Evolutionary conservation across 2,113 vertebrate species (phyloP).

Genomic region (Gasterosteus aculeatus): DNA sequence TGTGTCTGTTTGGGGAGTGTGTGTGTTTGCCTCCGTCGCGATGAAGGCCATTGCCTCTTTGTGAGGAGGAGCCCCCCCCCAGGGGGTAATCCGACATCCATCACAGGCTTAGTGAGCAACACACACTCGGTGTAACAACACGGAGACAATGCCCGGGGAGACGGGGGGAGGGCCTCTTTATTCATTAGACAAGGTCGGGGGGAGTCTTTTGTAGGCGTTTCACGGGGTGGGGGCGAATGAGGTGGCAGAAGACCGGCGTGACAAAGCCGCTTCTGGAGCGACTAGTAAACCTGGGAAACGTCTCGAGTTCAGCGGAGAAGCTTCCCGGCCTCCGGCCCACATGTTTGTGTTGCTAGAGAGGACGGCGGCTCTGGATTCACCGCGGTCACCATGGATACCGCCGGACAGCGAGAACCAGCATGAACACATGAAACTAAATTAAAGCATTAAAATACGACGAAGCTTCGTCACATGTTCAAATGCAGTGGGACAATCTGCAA

Average conservation of each 20-base stretch:
- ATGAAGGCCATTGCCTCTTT: constrained; percentile 53
- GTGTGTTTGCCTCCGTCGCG: constrained; percentile 34
- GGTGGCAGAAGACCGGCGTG: constrained; percentile 50
- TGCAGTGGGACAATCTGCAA: too few relatives aligned
- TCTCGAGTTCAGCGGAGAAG: not conserved
- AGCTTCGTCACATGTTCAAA: too few relatives aligned
- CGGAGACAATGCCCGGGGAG: constrained; percentile 71
- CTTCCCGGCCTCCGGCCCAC: not conserved
- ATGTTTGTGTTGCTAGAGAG: not conserved
- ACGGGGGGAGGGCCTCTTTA: constrained; percentile 70
- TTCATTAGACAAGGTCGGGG: constrained; percentile 57
- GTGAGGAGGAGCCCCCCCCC: constrained; percentile 55
- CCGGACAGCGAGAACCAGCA: not conserved
- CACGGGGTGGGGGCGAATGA: constrained; percentile 43
- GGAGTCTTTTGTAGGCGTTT: constrained; percentile 68
- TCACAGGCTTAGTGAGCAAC: constrained; percentile 73
- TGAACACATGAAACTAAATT: too few relatives aligned
- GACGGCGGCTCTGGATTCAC: not conserved
- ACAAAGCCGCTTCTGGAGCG: constrained; percentile 58
- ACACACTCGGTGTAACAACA: constrained; percentile 71
- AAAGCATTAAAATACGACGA: too few relatives aligned
- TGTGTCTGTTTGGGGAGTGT: constrained; percentile 56
- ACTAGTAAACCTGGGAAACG: constrained; percentile 42
- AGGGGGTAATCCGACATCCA: constrained; percentile 77
- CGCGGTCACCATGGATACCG: not conserved